Evolutionary conservation across 2,888 invertebrate species (phyloP), one percentile per base, ranked within the genome.

Genomic region (Flexamia atlantica): DNA sequence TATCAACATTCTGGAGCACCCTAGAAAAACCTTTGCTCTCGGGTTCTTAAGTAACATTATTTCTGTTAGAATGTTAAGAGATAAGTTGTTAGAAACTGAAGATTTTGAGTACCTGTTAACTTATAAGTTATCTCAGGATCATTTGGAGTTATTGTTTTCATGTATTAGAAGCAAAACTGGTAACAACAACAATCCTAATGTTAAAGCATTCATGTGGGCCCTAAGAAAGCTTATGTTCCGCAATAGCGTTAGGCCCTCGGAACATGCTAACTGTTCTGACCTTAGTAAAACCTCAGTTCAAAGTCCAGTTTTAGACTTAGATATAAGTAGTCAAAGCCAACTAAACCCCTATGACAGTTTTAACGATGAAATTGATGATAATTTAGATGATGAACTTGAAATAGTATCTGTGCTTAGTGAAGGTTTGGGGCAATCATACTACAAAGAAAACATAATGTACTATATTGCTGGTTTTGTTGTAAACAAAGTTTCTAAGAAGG

Each of bases 81-180:
- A 81, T 28, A 60, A n/a, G 23, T 4, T 81, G 30, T 20, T 81
- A n/a, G 40, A 1, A 10, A 36, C 10, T 32, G 7, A 36, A 12
- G 40, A 30, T 3, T 81, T 81, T 4, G 20, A 28, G 20, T 81
- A 81, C 23, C n/a, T 81, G n/a, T n/a, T 81, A 53, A 17, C 12
- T 46, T 79, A 79, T 14, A 79, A 79, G 50, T 20, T 46, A 17
- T 79, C 79, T 1, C 79, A 50, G 30, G 80, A 53, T 36, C 82
- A 82, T 23, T 25, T 82, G 2, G 68, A 82, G 23, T 64, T 81
- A n/a, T n/a, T 82, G 40, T 82, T 82, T n/a, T 82, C 82, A 17
- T 82, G 82, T 82, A 42, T 82, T 12, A 64, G 82, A 20, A 40
- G 23, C 20, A 23, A 28, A 23, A n/a, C n/a, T 40, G 82, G 82